A percentile compares a stretch with the other conserved stretches of the same genome.
Evolutionary conservation across 2,113 vertebrate genomes (phyloP).

Genomic region (Rhynchomys soricoides): DNA sequence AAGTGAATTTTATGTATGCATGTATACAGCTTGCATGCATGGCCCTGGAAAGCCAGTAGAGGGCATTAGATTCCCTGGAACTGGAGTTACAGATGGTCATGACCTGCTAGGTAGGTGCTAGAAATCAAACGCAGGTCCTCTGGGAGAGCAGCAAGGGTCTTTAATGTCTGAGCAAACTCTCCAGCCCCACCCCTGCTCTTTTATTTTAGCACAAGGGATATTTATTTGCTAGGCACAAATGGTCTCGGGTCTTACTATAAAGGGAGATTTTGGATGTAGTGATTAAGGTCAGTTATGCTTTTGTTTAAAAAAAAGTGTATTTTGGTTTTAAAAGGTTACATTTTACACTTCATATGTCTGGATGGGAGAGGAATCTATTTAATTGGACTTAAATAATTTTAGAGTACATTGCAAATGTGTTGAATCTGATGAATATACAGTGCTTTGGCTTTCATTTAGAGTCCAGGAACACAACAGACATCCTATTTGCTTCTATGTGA

Average conservation of each 20-base stretch:
- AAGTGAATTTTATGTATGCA: too few species aligned
- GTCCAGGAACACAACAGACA: not conserved
- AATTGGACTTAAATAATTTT: not conserved
- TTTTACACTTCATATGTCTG: not conserved
- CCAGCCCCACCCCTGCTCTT: not conserved
- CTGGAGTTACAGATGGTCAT: too few species aligned
- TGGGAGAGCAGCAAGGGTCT: not conserved
- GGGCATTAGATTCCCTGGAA: not conserved
- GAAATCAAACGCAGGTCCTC: not conserved
- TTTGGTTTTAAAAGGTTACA: not conserved
- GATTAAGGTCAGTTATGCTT: not conserved
- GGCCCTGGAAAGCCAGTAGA: not conserved
- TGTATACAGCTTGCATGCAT: too few species aligned
- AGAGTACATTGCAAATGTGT: not conserved
- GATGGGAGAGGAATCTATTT: not conserved
- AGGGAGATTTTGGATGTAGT: not conserved
- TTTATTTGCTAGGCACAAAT: constrained; percentile 3
- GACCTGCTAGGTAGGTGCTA: too few species aligned
- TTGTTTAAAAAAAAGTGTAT: not conserved
- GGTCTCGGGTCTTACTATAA: not conserved
- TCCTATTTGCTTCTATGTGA: not conserved
- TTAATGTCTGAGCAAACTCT: not conserved
- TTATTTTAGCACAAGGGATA: not conserved
- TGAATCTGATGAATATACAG: not conserved
- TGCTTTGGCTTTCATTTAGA: not conserved